Evolutionary conservation across 2,113 vertebrate species (phyloP).

Genomic region (Hiodon tergisus): DNA sequence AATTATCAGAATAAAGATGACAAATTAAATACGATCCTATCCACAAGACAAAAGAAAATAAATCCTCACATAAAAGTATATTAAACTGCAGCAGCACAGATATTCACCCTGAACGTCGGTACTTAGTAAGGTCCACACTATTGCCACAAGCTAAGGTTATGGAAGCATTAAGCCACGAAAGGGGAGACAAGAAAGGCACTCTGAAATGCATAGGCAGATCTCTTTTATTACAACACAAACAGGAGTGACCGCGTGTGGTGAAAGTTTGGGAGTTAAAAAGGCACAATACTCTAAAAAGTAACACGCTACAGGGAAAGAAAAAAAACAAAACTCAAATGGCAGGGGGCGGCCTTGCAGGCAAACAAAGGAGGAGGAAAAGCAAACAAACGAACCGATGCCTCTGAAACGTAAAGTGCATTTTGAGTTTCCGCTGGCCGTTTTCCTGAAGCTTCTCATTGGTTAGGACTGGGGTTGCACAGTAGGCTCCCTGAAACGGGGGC

Average conservation of each 20-base stretch:
- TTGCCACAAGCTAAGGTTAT: background rate
- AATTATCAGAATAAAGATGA: too few species aligned
- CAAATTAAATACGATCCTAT: too few species aligned
- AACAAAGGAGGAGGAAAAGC: background rate
- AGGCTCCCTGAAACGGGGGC: too few species aligned
- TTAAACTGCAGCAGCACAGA: too few species aligned
- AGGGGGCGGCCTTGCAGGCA: background rate
- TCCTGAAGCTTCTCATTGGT: background rate
- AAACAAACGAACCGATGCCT: background rate
- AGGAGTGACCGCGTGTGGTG: background rate
- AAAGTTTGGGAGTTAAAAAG: background rate
- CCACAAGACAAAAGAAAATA: background rate
- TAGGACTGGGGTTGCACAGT: too few species aligned
- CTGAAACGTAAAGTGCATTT: slow-evolving; percentile 16
- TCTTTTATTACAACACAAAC: background rate
- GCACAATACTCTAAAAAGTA: slow-evolving; percentile 5
- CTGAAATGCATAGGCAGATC: background rate
- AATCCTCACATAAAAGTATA: too few species aligned
- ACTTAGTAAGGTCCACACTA: background rate
- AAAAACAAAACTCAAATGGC: background rate
- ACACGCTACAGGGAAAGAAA: background rate
- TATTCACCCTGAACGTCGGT: too few species aligned
- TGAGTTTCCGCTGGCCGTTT: background rate
- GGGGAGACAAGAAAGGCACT: slow-evolving; percentile 12
- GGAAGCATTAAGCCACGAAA: background rate